phyloP scores from a whole-genome alignment of 2,888 invertebrate species.

The Bugula neritina region DNA sequence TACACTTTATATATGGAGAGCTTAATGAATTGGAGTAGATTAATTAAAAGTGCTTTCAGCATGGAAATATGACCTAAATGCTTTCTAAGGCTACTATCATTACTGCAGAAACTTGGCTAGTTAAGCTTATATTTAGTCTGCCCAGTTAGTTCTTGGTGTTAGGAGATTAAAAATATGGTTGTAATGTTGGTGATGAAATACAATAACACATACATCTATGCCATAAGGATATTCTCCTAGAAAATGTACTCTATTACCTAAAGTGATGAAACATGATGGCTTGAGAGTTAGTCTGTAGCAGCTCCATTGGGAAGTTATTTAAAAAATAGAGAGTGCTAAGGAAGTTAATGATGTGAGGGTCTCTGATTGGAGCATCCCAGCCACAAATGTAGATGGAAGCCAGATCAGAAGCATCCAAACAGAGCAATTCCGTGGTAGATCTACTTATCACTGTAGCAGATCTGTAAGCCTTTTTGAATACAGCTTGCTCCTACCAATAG shows the following conservation, averaged over 20 bases:
- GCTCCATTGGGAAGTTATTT: not conserved
- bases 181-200: no score
- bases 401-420: constrained; percentile 1
- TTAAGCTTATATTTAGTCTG: no score
- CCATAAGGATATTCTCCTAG: no score
- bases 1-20: no score
- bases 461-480: not conserved
- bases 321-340: not conserved
- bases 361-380: constrained; percentile 1
- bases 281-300: not conserved
- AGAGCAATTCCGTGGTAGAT: constrained; percentile 18
- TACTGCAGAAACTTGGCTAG: no score
- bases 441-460: constrained; percentile 9
- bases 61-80: no score
- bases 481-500: constrained; percentile 20
- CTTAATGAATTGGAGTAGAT: no score
- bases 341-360: not conserved
- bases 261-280: not conserved
- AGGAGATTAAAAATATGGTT: no score
- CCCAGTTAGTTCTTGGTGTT: no score
- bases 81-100: no score
- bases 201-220: no score
- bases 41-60: no score
- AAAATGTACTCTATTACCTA: not conserved
- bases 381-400: not conserved